These are phyloP conservation scores for Corythoichthys haematopterus DNA, from an alignment of 2,113 vertebrate species.

Conservation along the genomic window DNA sequence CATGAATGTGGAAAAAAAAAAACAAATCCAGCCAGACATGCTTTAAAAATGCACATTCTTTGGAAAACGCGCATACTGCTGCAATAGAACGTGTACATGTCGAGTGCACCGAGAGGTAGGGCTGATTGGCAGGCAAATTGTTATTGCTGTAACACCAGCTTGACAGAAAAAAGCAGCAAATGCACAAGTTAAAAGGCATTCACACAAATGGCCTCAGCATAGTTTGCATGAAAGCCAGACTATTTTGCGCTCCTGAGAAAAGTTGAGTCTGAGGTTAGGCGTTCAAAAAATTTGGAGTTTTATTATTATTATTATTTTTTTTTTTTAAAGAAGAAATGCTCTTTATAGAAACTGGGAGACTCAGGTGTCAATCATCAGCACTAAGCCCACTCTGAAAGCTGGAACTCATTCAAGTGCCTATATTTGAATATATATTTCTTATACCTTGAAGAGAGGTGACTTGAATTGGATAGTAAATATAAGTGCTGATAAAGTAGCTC, in stretches of 20 bases:
- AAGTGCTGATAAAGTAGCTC: constrained; percentile 28
- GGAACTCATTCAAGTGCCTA: constrained; percentile 31
- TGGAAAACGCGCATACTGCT: constrained; percentile 1
- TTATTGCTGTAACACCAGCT: constrained; percentile 34
- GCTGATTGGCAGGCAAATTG: constrained; percentile 61
- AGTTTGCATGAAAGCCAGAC: constrained; percentile 51
- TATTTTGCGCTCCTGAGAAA: constrained; percentile 29
- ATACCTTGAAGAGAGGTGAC: constrained; percentile 28
- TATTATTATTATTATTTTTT: not conserved
- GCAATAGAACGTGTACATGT: constrained; percentile 24
- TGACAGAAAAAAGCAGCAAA: constrained; percentile 49
- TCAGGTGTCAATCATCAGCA: constrained; percentile 41
- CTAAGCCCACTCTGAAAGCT: constrained; percentile 25
- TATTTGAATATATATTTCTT: constrained; percentile 33
- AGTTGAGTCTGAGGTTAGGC: constrained; percentile 40
- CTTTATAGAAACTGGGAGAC: constrained; percentile 30
- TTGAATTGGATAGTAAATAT: constrained; percentile 10
- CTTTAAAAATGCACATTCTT: not conserved
- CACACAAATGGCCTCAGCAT: constrained; percentile 41
- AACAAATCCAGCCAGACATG: not conserved
- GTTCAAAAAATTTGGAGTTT: constrained; percentile 21
- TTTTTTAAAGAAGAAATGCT: constrained; percentile 35
- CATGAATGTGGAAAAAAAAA: not conserved
- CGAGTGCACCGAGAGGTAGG: constrained; percentile 22
- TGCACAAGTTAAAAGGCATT: constrained; percentile 50